Base-by-base conservation (phyloP, 2,888 invertebrate species). In the Cryptocheilus praepositus region DNA sequence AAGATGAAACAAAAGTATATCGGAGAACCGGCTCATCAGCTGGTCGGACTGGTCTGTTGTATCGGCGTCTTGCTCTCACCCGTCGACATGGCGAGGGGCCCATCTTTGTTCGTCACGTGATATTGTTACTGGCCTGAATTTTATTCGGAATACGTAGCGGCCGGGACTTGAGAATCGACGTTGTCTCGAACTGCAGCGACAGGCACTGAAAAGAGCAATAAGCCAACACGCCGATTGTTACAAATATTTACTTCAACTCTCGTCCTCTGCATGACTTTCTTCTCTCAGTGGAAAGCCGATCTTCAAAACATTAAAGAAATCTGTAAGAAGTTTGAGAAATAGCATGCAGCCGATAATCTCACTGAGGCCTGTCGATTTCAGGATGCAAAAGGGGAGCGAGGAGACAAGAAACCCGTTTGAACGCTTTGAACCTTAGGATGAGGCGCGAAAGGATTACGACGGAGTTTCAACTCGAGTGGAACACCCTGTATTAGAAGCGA, bases 1-100 rank as follows among this genome's bases (percentile, higher is more conserved):
- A 83, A 83, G 81, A 81, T 75, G 80, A 86, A 86, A 85, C 81
- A 86, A 86, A 85, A 85, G 83, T 81, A 65, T 74, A 83, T 84
- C 81, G 82, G 77, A 83, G 84, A 87, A 87, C 86, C 88, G 83
- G 88, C 86, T 86, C 87, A 86, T 86, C 87, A 87, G 87, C 86
- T 87, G 86, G 86, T 74, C 75, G 80, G 79, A 86, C 86, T 86
- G 86, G 86, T 85, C 83, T 80, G 79, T 83, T 81, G 81, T 84
- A 79, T 83, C 79, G 80, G 46, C 36, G 61, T 74, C 71, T 53
- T 56, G 18, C 49, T 78, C 51, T 53, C 59, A 57, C 71, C 36
- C 22, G 7, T 45, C 58, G 54, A 57, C 64, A 46, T 60, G 53
- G 56, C 63, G 61, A 58, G 53, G 45, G 55, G 25, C 57, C 65